Evolutionary conservation across 2,113 vertebrate genomes (phyloP).

Genomic region (Neodon shergylaensis): DNA sequence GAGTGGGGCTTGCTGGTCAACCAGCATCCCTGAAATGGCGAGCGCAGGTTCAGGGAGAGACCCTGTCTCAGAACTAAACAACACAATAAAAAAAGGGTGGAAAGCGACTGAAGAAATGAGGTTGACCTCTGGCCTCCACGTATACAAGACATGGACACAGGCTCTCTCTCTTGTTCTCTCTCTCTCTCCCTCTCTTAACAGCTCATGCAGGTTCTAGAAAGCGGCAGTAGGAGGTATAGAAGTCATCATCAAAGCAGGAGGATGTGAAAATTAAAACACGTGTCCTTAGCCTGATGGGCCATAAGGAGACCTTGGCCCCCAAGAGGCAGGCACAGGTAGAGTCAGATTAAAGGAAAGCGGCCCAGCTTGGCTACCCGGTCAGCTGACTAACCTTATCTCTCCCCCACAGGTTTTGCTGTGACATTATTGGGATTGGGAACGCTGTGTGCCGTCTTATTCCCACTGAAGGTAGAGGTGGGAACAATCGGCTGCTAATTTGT

Average conservation of each 20-base stretch:
- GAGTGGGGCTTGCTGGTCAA: background rate
- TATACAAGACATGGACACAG: background rate
- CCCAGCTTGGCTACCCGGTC: background rate
- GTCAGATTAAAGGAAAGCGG: conserved; percentile 53
- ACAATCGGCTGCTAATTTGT: conserved; percentile 27
- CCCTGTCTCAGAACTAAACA: background rate
- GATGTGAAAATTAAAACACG: background rate
- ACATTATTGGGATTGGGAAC: conserved; percentile 26
- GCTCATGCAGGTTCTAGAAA: too few species aligned
- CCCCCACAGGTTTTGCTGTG: conserved; percentile 52
- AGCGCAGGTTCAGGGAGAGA: too few species aligned
- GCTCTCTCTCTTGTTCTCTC: background rate
- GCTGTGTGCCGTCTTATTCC: background rate
- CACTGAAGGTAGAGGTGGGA: background rate
- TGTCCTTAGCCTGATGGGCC: background rate
- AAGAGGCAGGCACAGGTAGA: background rate
- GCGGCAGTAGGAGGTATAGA: too few species aligned
- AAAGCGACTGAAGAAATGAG: background rate
- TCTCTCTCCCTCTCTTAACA: background rate
- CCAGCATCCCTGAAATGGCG: background rate
- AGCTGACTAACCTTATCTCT: conserved; percentile 58
- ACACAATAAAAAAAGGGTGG: background rate
- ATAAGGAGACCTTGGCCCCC: conserved; percentile 19
- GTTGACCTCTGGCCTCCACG: background rate
- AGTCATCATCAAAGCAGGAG: background rate